Evolutionary conservation across 2,797 vertebrate genomes (phyloP).

Genomic region (Sebastiscus albofasciatus): DNA sequence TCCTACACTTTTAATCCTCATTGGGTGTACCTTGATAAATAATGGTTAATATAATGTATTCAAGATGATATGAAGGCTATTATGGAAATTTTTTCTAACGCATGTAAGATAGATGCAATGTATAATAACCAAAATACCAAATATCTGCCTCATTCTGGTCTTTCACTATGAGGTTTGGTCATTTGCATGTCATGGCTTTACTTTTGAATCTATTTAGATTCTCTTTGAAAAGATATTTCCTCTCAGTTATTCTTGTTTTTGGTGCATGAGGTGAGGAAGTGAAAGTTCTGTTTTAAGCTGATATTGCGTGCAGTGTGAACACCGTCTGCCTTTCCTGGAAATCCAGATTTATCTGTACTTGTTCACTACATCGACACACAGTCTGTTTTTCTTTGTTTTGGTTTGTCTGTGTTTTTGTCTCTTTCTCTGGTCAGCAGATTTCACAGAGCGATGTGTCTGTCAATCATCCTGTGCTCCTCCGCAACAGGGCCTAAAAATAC

Average conservation of each 20-base stretch:
- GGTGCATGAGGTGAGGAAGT: background rate
- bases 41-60: background rate
- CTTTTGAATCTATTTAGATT: background rate
- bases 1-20: background rate
- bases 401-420: conserved; percentile 21
- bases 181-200: background rate
- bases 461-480: conserved; percentile 45
- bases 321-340: background rate
- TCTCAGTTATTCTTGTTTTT: background rate
- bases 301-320: background rate
- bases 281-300: background rate
- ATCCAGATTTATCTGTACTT: background rate
- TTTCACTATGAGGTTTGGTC: background rate
- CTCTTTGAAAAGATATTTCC: background rate
- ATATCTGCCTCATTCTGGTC: background rate
- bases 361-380: background rate
- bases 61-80: background rate
- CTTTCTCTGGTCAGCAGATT: conserved; percentile 40
- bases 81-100: background rate
- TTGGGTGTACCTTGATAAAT: background rate
- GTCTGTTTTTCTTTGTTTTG: background rate
- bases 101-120: too few relatives aligned
- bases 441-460: conserved; percentile 26
- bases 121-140: background rate
- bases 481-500: conserved; percentile 68